Evolutionary conservation across 1,140 invertebrate genomes (phyloP), one percentile per base, ranked within the genome.

Genomic region (Heliconius hermathena): DNA sequence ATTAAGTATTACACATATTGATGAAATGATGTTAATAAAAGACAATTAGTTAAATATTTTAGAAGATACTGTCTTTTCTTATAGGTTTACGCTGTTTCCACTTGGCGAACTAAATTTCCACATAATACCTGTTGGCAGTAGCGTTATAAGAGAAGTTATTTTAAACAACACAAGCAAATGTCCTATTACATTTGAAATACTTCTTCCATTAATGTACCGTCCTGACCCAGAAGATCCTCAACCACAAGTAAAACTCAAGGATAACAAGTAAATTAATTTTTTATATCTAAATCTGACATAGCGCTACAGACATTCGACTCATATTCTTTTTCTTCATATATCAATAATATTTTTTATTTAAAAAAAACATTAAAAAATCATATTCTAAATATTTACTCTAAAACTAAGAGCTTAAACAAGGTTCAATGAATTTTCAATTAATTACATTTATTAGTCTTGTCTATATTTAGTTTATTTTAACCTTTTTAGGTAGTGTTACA

Each of bases 91-190:
- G 11, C 79, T 94, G 22, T 94, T 93, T 76, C 93, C 93, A 26
- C 75, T 93, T 78, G 92, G 91, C 16, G 93, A 94, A 82, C 80
- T 94, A 60, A 94, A 94, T 81, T 94, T 94, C 73, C 86, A 93
- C 74, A 90, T 94, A 26, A 90, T 94, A 86, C 81, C 93, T 41
- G 89, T 94, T 20, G 93, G 91, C 9, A 91, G 85, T 60, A 86
- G 86, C 29, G 87, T 92, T 18, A 86, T 81, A 74, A 87, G 90
- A 82, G 93, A 94, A 52, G 90, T 94, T 22, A 93, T 93, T 66
- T 81, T 94, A 54, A 94, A 91, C 60, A 94, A 94, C 74, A 94
- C 91, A 3, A 93, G 93, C 73, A 93, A 94, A 87, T 94, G 92
- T 82, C 91, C 93, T 0, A 83, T 94, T 38, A 94, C 89, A 2